A percentile compares a stretch with the other conserved stretches of the same genome.
Evolutionary conservation across 92 coral and sea anemone species (phyloP).

Genomic region (Heliopora coerulea): DNA sequence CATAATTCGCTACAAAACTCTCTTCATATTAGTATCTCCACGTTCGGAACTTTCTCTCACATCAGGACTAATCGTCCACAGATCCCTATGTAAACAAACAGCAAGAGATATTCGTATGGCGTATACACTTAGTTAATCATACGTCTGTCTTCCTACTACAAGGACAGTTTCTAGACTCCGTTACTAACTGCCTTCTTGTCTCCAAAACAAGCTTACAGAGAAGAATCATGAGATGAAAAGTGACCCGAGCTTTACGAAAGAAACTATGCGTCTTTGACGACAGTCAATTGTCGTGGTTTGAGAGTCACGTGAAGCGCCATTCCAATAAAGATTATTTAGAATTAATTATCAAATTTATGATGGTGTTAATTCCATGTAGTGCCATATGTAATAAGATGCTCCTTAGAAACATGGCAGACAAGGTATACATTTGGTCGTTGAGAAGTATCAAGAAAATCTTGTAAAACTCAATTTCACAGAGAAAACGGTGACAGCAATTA

Average conservation of each 20-base stretch:
- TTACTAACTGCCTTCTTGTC: too few relatives aligned
- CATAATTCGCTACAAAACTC: background rate
- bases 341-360: background rate
- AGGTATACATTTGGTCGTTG: background rate
- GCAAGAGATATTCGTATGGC: background rate
- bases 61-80: background rate
- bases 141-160: background rate
- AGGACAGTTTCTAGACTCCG: too few relatives aligned
- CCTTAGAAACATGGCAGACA: background rate
- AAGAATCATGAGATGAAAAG: too few relatives aligned
- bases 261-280: too few relatives aligned
- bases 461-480: background rate
- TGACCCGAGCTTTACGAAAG: too few relatives aligned
- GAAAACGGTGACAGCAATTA: too few relatives aligned
- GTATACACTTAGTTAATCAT: background rate
- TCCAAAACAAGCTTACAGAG: too few relatives aligned
- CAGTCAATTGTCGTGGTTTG: too few relatives aligned
- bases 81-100: background rate
- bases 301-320: too few relatives aligned
- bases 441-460: background rate
- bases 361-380: background rate
- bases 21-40: background rate
- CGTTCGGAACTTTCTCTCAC: background rate
- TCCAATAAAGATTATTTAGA: background rate
- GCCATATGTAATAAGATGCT: background rate